Evolutionary conservation across 2,797 vertebrate species (phyloP).

Genomic region (Steatocranus sp.): DNA sequence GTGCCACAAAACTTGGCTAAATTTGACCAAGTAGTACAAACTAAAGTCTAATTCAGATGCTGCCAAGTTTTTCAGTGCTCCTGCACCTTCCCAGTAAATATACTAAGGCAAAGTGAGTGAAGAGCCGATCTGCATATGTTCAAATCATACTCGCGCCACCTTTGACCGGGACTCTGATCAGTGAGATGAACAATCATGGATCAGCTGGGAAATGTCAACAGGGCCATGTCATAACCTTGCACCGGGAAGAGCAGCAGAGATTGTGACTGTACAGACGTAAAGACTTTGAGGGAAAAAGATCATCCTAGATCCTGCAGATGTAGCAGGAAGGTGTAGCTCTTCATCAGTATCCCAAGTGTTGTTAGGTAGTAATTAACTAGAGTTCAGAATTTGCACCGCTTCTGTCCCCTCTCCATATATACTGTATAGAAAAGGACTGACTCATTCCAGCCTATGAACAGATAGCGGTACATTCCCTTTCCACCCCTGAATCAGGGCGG

Average conservation of each 20-base stretch:
- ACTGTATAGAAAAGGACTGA: conserved; percentile 25
- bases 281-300: not conserved
- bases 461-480: conserved; percentile 36
- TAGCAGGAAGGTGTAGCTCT: not conserved
- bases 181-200: not conserved
- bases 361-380: conserved; percentile 3
- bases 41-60: not conserved
- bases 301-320: not conserved
- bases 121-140: not conserved
- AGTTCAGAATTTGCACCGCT: not conserved
- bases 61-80: not conserved
- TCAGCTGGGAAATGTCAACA: conserved; percentile 20
- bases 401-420: not conserved
- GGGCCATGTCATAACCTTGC: not conserved
- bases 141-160: not conserved
- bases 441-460: conserved; percentile 52
- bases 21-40: not conserved
- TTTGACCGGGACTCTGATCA: not conserved
- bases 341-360: not conserved
- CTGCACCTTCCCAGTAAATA: not conserved
- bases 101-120: not conserved
- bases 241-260: not conserved
- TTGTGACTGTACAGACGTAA: not conserved
- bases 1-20: not conserved
- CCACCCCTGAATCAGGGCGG: conserved; percentile 14